These are phyloP conservation scores for Sebastes diaconus DNA, from an alignment of 2,797 vertebrate genomes.

Conservation along the genomic window DNA sequence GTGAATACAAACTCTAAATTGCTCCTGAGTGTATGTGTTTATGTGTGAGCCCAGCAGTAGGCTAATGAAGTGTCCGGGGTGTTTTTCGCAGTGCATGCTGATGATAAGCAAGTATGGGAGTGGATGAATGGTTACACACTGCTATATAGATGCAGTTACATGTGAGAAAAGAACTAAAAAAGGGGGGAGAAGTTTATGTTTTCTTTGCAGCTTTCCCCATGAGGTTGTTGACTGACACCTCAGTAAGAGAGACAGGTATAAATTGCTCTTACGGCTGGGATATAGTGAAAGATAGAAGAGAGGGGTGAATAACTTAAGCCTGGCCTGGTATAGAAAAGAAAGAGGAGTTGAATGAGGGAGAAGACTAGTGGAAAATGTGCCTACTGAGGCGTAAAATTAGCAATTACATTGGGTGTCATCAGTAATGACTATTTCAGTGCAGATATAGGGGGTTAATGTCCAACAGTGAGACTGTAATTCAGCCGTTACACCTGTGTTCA, in stretches of 20 bases:
- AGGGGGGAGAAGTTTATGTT: conserved; percentile 16
- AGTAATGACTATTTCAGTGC: conserved; percentile 96
- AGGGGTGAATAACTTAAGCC: conserved; percentile 89
- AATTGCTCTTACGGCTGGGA: conserved; percentile 85
- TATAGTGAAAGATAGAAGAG: conserved; percentile 70
- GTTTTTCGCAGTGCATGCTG: conserved; percentile 27
- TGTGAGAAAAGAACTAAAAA: background rate
- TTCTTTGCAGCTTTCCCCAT: conserved; percentile 16
- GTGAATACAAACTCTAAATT: conserved; percentile 40
- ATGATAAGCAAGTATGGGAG: conserved; percentile 27
- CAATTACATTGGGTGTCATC: conserved; percentile 96
- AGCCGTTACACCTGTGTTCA: conserved; percentile 93
- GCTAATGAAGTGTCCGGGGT: conserved; percentile 48
- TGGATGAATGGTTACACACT: conserved; percentile 10
- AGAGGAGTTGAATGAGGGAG: conserved; percentile 70
- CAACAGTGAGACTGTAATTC: conserved; percentile 91
- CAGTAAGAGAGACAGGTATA: conserved; percentile 83
- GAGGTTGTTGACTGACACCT: conserved; percentile 77
- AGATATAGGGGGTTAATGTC: conserved; percentile 94
- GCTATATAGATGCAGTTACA: background rate
- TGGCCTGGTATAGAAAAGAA: conserved; percentile 81
- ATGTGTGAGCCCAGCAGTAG: conserved; percentile 19
- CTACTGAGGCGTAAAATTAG: conserved; percentile 95
- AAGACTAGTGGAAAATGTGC: conserved; percentile 91
- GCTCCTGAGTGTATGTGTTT: conserved; percentile 41